Percentiles rank a stretch among this genome's conserved stretches.
Evolutionary conservation across 2,888 invertebrate genomes (phyloP).

Genomic region (Galeopsomyia nigrocyanea): DNA sequence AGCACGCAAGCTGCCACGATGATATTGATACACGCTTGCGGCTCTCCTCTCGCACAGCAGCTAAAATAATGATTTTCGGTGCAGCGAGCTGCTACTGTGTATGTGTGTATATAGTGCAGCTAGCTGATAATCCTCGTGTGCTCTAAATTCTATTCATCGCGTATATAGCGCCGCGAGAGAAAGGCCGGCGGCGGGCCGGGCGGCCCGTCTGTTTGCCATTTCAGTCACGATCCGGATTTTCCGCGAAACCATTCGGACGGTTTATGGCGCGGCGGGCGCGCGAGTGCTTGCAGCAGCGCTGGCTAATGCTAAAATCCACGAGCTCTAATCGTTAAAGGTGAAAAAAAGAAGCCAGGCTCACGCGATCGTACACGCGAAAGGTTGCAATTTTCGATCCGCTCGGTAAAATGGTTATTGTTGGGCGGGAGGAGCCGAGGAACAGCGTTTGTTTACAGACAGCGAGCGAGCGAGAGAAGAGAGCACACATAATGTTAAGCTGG

Average conservation of each 20-base stretch:
- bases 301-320: not conserved
- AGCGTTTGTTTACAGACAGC: conserved; percentile 29
- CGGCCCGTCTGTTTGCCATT: conserved; percentile 37
- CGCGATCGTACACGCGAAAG: not conserved
- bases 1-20: conserved; percentile 26
- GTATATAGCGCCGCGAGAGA: conserved; percentile 27
- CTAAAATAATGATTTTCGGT: conserved; percentile 19
- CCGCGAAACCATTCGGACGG: conserved; percentile 31
- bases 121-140: conserved; percentile 24
- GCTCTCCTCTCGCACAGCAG: not conserved
- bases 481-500: conserved; percentile 37
- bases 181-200: too few relatives aligned
- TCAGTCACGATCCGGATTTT: conserved; percentile 44
- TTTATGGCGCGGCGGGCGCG: conserved; percentile 8
- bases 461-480: conserved; percentile 16
- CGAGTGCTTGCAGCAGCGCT: not conserved
- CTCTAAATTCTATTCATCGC: conserved; percentile 36
- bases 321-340: too few relatives aligned
- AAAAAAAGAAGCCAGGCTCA: too few relatives aligned
- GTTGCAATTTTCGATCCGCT: too few relatives aligned
- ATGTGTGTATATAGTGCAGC: too few relatives aligned
- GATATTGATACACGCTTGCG: too few relatives aligned
- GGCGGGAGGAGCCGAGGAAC: conserved; percentile 37
- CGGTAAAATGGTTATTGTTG: conserved; percentile 49
- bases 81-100: too few relatives aligned